These are phyloP conservation scores for Acrocephalus kingi DNA, from an alignment of 2,113 vertebrate species.

Conservation along the genomic window DNA sequence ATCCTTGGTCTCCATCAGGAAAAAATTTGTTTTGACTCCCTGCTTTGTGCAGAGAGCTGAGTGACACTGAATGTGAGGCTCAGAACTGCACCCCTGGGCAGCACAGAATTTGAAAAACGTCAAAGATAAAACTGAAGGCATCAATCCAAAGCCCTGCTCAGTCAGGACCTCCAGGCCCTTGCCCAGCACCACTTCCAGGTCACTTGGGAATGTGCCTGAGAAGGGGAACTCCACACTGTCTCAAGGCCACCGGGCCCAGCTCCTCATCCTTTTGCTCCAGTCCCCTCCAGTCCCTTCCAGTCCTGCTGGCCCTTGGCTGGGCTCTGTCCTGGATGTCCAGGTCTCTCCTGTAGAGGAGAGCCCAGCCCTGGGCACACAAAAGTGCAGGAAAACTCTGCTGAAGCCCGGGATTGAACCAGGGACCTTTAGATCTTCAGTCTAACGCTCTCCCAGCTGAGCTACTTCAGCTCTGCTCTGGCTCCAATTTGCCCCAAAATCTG, in stretches of 20 bases:
- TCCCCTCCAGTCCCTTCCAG: neutral
- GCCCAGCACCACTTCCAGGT: neutral
- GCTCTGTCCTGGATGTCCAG: neutral
- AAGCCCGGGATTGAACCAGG: conserved; percentile 61
- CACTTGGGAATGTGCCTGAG: neutral
- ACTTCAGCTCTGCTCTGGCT: neutral
- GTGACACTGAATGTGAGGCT: no score
- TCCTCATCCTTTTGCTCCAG: neutral
- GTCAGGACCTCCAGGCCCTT: neutral
- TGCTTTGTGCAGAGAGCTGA: no score
- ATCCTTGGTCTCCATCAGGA: no score
- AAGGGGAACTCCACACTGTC: neutral
- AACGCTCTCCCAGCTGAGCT: conserved; percentile 62
- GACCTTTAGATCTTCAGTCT: conserved; percentile 67
- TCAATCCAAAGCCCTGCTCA: neutral
- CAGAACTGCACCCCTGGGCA: no score
- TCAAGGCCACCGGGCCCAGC: neutral
- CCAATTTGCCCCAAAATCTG: fast-evolving
- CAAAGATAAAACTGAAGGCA: no score
- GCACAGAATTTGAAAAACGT: no score
- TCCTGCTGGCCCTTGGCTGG: neutral
- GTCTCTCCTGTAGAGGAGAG: fast-evolving
- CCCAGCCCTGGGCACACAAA: neutral
- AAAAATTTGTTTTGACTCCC: no score
- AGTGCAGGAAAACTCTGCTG: neutral